Conservation (phyloP, 2,888 invertebrate genomes). For the Belgica antarctica region DNA sequence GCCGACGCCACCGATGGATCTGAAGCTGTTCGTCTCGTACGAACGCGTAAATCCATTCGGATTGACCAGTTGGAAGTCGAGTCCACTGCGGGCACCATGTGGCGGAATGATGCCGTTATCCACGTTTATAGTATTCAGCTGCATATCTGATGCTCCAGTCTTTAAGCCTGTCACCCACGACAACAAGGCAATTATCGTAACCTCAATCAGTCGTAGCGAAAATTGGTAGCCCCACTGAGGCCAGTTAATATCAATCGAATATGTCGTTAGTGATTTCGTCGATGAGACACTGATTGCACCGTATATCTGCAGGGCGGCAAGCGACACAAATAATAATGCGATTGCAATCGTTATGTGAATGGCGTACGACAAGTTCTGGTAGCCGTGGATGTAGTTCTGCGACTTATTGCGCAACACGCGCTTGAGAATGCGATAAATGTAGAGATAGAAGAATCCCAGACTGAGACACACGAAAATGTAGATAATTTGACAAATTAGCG, state of each 20-base stretch:
- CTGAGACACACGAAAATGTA: conserved; percentile 82
- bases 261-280: conserved; percentile 50
- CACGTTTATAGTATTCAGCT: conserved; percentile 57
- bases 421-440: conserved; percentile 75
- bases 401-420: conserved; percentile 72
- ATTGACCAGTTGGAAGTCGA: conserved; percentile 46
- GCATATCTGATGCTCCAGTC: conserved; percentile 56
- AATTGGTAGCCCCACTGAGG: conserved; percentile 90
- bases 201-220: conserved; percentile 78
- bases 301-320: conserved; percentile 81
- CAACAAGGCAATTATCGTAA: conserved; percentile 80
- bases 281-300: conserved; percentile 67
- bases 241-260: conserved; percentile 68
- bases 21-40: conserved; percentile 53
- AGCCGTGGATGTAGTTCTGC: conserved; percentile 75
- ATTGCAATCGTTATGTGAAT: conserved; percentile 87
- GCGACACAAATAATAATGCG: conserved; percentile 76
- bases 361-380: conserved; percentile 79
- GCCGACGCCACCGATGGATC: conserved; percentile 45
- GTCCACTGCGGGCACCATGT: conserved; percentile 44
- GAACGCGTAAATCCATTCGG: conserved; percentile 52
- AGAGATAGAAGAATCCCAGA: conserved; percentile 80
- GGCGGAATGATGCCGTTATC: conserved; percentile 50
- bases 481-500: conserved; percentile 78
- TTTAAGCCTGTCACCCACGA: conserved; percentile 83